A percentile compares a stretch with the other conserved stretches of the same genome.
These are phyloP conservation scores for Clivina fossor DNA, from an alignment of 2,888 invertebrate genomes.

Conservation along the genomic window DNA sequence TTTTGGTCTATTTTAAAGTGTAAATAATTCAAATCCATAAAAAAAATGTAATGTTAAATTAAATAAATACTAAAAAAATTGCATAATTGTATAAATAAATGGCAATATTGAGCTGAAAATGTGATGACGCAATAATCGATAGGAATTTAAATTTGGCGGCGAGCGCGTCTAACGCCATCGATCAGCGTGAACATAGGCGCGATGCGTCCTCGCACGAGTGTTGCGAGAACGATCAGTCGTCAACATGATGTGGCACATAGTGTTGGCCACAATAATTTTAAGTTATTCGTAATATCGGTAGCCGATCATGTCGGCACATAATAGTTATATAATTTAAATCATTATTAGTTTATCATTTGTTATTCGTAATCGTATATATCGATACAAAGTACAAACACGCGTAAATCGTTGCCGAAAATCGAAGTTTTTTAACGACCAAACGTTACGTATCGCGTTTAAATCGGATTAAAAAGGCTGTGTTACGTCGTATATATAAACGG, in stretches of 20 bases:
- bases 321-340: conserved; percentile 53
- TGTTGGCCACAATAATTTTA: conserved; percentile 54
- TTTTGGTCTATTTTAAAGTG: conserved; percentile 20
- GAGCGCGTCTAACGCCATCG: conserved; percentile 28
- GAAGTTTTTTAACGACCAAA: conserved; percentile 47
- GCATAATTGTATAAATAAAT: conserved; percentile 38
- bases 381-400: conserved; percentile 53
- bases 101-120: no score
- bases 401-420: conserved; percentile 51
- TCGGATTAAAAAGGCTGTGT: conserved; percentile 45
- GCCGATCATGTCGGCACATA: conserved; percentile 51
- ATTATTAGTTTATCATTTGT: conserved; percentile 49
- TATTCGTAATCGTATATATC: conserved; percentile 50
- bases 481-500: conserved; percentile 46
- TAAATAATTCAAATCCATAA: neutral
- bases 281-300: conserved; percentile 49
- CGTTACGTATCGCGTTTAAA: conserved; percentile 44
- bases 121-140: no score
- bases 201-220: conserved; percentile 45
- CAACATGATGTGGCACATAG: conserved; percentile 57
- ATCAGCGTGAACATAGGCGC: conserved; percentile 39
- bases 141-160: conserved; percentile 44
- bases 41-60: conserved; percentile 3
- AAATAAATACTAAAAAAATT: no score
- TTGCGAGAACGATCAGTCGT: conserved; percentile 49